phyloP scores from a whole-genome alignment of 2,113 vertebrate species.

The Laticauda colubrina region DNA sequence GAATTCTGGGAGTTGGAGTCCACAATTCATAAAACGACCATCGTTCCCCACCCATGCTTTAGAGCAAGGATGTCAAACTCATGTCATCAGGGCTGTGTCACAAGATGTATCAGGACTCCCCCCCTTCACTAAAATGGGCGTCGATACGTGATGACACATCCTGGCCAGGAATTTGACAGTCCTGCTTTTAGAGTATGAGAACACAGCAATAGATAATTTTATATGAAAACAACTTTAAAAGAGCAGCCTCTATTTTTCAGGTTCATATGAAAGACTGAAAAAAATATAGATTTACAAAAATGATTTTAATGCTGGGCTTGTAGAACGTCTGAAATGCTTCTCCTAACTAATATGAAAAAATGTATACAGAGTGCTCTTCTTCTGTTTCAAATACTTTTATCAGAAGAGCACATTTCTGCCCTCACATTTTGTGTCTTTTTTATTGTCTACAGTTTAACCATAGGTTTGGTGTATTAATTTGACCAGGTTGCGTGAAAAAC shows the following conservation, averaged over 20 bases:
- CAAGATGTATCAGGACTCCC: too few species aligned
- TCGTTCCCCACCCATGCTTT: not conserved
- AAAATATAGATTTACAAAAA: not conserved
- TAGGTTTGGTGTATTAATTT: not conserved
- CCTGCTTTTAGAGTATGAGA: not conserved
- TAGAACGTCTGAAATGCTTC: not conserved
- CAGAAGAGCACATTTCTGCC: fast-evolving
- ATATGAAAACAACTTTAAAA: not conserved
- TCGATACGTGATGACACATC: too few species aligned
- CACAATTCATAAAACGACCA: not conserved
- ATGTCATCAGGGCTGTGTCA: too few species aligned
- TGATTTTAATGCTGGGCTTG: not conserved
- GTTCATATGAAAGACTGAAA: not conserved
- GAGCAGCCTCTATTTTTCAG: not conserved
- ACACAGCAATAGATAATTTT: not conserved
- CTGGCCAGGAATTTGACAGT: too few species aligned
- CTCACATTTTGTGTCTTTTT: fast-evolving
- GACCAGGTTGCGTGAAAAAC: not conserved
- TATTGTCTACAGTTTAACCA: not conserved
- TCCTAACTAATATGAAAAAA: not conserved
- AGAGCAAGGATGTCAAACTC: not conserved
- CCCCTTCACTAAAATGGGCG: too few species aligned
- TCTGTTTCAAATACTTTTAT: not conserved
- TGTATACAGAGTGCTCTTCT: not conserved
- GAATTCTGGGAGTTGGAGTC: not conserved